Conservation (phyloP, 2,888 invertebrate genomes). For the Platerodrilus igneus region DNA sequence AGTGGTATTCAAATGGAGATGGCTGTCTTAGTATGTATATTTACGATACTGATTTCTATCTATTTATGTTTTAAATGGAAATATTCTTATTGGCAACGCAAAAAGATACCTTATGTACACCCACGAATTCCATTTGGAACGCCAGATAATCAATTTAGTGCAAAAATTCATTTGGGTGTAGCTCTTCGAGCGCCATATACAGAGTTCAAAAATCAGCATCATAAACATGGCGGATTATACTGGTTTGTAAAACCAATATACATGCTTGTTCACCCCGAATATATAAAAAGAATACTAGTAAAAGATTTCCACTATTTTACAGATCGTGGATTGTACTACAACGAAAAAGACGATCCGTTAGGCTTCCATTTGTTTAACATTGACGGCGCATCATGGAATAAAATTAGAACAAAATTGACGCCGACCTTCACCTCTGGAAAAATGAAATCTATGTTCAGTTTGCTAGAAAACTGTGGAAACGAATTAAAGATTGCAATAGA, state of each 20-base stretch:
- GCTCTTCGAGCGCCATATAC: background rate
- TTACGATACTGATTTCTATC: no score
- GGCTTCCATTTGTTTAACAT: slow-evolving; percentile 54
- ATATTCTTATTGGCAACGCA: slow-evolving; percentile 10
- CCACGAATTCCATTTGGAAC: slow-evolving; percentile 34
- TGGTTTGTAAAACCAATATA: slow-evolving; percentile 15
- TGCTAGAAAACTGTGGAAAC: slow-evolving; percentile 53
- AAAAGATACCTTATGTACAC: slow-evolving; percentile 19
- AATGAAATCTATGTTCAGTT: slow-evolving; percentile 57
- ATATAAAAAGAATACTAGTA: slow-evolving; percentile 47
- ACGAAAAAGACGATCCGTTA: slow-evolving; percentile 54
- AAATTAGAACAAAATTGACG: slow-evolving; percentile 54
- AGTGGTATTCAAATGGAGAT: no score
- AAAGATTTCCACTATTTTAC: slow-evolving; percentile 57
- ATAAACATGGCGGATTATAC: slow-evolving; percentile 13
- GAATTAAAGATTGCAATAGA: slow-evolving; percentile 44
- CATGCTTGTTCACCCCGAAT: slow-evolving; percentile 16
- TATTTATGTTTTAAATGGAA: slow-evolving; percentile 4
- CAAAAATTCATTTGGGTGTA: background rate
- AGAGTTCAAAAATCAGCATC: background rate
- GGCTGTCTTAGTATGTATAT: no score
- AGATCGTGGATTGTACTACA: slow-evolving; percentile 55
- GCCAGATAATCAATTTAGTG: background rate
- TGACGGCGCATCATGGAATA: slow-evolving; percentile 55
- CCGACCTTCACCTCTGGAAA: slow-evolving; percentile 62